These are phyloP conservation scores for Limnephilus marmoratus DNA, from an alignment of 2,888 invertebrate genomes.

Conservation along the genomic window DNA sequence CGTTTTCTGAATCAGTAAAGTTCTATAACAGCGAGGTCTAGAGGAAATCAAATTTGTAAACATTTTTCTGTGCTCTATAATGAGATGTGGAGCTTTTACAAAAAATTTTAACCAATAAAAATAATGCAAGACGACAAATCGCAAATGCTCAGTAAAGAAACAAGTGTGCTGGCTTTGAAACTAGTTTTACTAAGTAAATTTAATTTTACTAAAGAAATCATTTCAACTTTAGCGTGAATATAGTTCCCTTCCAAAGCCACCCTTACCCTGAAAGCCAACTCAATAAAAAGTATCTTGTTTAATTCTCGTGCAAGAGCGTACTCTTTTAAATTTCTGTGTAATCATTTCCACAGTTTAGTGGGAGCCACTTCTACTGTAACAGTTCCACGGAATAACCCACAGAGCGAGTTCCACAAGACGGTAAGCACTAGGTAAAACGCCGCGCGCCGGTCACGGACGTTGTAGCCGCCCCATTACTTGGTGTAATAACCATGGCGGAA, in stretches of 20 bases:
- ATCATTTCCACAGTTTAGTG: slow-evolving; percentile 2
- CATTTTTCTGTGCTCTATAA: too few species aligned
- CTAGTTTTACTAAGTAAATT: too few species aligned
- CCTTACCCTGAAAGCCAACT: background rate
- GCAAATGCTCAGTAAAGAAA: too few species aligned
- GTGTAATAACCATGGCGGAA: background rate
- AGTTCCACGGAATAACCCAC: background rate
- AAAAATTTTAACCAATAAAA: too few species aligned
- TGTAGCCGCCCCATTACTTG: background rate
- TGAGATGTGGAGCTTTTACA: too few species aligned
- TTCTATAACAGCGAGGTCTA: too few species aligned
- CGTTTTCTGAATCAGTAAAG: too few species aligned
- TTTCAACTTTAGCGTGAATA: background rate
- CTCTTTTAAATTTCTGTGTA: background rate
- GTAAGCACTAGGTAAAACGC: background rate
- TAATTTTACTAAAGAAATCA: background rate
- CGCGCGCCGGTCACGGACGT: background rate
- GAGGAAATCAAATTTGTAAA: too few species aligned
- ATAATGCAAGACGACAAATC: too few species aligned
- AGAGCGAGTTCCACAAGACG: background rate
- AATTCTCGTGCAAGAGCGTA: background rate
- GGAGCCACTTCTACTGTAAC: background rate
- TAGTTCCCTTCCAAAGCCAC: background rate
- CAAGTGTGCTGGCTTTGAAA: too few species aligned
- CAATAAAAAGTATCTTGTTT: background rate